These are phyloP conservation scores for Melinaea marsaeus DNA, from an alignment of 2,888 invertebrate genomes.

Conservation along the genomic window DNA sequence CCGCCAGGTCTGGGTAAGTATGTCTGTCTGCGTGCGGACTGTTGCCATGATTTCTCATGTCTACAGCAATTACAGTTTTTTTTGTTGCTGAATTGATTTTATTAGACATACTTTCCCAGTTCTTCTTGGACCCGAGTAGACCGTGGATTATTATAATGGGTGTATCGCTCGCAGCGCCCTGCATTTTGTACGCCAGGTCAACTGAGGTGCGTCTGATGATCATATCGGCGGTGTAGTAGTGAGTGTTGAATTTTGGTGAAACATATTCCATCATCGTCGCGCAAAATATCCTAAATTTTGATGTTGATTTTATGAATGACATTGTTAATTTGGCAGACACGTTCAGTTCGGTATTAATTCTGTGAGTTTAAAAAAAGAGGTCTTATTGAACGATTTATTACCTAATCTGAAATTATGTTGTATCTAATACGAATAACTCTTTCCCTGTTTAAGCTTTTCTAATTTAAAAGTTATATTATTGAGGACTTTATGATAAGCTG, in stretches of 20 bases:
- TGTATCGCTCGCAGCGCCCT: constrained; percentile 42
- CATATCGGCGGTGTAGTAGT: background rate
- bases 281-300: background rate
- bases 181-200: constrained; percentile 41
- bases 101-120: constrained; percentile 90
- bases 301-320: too few species aligned
- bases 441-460: too few species aligned
- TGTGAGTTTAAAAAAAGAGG: too few species aligned
- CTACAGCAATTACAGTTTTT: constrained; percentile 85
- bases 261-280: background rate
- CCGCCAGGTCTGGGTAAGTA: constrained; percentile 83
- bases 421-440: too few species aligned
- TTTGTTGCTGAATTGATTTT: constrained; percentile 78
- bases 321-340: too few species aligned
- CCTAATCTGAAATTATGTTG: too few species aligned
- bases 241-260: background rate
- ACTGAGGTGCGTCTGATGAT: constrained; percentile 30
- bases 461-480: too few species aligned
- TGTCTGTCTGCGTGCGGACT: constrained; percentile 86
- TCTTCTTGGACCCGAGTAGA: constrained; percentile 90
- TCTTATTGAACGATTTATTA: too few species aligned
- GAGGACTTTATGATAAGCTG: too few species aligned
- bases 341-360: too few species aligned
- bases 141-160: constrained; percentile 90
- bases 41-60: constrained; percentile 95